Percentiles rank a stretch among this genome's conserved stretches.
These are phyloP conservation scores for Drosophila ogumai DNA, from an alignment of 1,140 invertebrate genomes.

Conservation along the genomic window DNA sequence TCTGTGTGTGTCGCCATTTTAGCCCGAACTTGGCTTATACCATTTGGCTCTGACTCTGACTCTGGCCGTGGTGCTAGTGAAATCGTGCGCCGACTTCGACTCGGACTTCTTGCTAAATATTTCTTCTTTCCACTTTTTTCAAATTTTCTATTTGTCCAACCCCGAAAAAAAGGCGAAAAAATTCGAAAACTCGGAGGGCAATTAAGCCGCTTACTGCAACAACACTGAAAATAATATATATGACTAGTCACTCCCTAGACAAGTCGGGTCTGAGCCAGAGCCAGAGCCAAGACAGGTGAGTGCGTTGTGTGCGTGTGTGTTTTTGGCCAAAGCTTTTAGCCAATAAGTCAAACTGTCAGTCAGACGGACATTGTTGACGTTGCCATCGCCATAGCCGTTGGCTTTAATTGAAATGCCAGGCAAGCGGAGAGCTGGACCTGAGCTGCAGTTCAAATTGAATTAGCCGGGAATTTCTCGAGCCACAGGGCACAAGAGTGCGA, in stretches of 20 bases:
- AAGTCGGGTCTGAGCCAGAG: slow-evolving; percentile 1
- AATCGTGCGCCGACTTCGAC: slow-evolving; percentile 61
- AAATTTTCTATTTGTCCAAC: slow-evolving; percentile 76
- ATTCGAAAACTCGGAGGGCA: slow-evolving; percentile 21
- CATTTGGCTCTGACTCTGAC: slow-evolving; percentile 29
- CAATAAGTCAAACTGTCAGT: slow-evolving; percentile 65
- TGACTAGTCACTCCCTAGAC: slow-evolving; percentile 65
- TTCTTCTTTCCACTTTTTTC: slow-evolving; percentile 58
- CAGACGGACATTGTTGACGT: slow-evolving; percentile 28
- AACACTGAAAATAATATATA: slow-evolving; percentile 46
- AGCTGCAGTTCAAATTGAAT: slow-evolving; percentile 31
- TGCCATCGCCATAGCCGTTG: slow-evolving; percentile 5
- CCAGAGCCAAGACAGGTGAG: slow-evolving; percentile 18
- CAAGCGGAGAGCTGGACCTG: slow-evolving; percentile 1
- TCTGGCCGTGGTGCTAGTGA: slow-evolving; percentile 69
- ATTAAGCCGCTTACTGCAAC: slow-evolving; percentile 71
- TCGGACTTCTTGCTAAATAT: slow-evolving; percentile 75
- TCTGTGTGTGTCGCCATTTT: slow-evolving; percentile 68
- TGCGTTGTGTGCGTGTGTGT: slow-evolving; percentile 28
- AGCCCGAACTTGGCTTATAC: slow-evolving; percentile 58
- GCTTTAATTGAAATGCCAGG: slow-evolving; percentile 35
- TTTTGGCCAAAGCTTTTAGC: slow-evolving; percentile 54
- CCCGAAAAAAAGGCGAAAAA: slow-evolving; percentile 29
- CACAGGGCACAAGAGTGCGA: neutral
- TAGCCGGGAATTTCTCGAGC: slow-evolving; percentile 8